These are phyloP conservation scores for Ashinkailepas kermadecensis DNA, from an alignment of 2,888 invertebrate species.

Conservation along the genomic window DNA sequence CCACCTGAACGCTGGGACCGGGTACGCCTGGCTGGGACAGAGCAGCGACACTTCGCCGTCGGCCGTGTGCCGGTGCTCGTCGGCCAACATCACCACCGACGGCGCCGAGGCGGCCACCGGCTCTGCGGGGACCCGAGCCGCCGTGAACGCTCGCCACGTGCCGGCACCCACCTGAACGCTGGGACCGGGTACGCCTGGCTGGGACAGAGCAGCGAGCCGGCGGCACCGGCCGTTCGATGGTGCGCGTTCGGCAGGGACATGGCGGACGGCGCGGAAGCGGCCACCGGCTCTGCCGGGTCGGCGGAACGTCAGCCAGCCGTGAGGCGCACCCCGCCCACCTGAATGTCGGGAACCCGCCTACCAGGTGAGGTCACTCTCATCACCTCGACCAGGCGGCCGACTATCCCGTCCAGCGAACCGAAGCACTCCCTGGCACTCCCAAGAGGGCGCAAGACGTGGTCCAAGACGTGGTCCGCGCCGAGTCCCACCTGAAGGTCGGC, in stretches of 20 bases:
- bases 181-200: conserved; percentile 25
- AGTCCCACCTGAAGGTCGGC: conserved; percentile 28
- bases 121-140: not conserved
- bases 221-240: too few species aligned
- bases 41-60: conserved; percentile 54
- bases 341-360: not conserved
- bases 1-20: conserved; percentile 30
- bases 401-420: too few species aligned
- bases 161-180: too few species aligned
- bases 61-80: conserved; percentile 63
- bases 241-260: too few species aligned
- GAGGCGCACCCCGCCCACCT: not conserved
- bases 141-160: too few species aligned
- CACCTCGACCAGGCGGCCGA: not conserved
- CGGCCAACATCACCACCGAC: conserved; percentile 46
- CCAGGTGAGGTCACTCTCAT: not conserved
- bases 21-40: conserved; percentile 55
- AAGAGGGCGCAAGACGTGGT: too few species aligned
- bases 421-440: too few species aligned
- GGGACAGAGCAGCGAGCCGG: conserved; percentile 20
- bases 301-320: too few species aligned
- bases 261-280: too few species aligned
- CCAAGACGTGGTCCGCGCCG: too few species aligned
- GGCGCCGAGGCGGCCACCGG: not conserved
- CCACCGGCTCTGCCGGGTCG: too few species aligned